These are phyloP conservation scores for Philereme transversata DNA, from an alignment of 2,888 invertebrate species.

Conservation along the genomic window DNA sequence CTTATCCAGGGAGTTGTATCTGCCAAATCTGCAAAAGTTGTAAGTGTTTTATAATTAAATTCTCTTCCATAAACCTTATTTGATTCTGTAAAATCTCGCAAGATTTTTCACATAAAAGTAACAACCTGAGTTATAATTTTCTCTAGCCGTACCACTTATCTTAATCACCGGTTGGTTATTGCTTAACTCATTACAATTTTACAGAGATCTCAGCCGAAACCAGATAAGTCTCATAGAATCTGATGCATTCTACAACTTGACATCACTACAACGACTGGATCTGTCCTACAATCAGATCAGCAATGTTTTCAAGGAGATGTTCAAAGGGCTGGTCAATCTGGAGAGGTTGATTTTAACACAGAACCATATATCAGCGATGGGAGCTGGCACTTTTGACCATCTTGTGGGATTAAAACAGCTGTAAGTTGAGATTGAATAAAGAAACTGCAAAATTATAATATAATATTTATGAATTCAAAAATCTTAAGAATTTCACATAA, in stretches of 20 bases:
- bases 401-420: slow-evolving; percentile 88
- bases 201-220: slow-evolving; percentile 92
- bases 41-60: slow-evolving; percentile 68
- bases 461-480: too few species aligned
- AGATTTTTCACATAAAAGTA: neutral
- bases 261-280: slow-evolving; percentile 87
- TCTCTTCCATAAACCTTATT: slow-evolving; percentile 16
- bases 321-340: slow-evolving; percentile 86
- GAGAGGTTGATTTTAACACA: slow-evolving; percentile 88
- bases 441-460: neutral
- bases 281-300: slow-evolving; percentile 88
- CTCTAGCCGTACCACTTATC: too few species aligned
- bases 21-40: slow-evolving; percentile 88
- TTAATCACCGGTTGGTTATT: too few species aligned
- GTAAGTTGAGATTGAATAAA: slow-evolving; percentile 79
- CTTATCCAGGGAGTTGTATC: slow-evolving; percentile 84
- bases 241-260: slow-evolving; percentile 89
- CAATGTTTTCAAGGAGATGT: slow-evolving; percentile 87
- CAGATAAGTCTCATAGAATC: slow-evolving; percentile 88
- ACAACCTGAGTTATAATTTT: too few species aligned
- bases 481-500: too few species aligned
- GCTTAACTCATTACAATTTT: slow-evolving; percentile 10
- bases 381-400: slow-evolving; percentile 88
- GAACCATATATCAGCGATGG: slow-evolving; percentile 88
- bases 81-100: slow-evolving; percentile 22